These are phyloP conservation scores for Tyrannus savana DNA, from an alignment of 2,113 vertebrate species.

Conservation along the genomic window DNA sequence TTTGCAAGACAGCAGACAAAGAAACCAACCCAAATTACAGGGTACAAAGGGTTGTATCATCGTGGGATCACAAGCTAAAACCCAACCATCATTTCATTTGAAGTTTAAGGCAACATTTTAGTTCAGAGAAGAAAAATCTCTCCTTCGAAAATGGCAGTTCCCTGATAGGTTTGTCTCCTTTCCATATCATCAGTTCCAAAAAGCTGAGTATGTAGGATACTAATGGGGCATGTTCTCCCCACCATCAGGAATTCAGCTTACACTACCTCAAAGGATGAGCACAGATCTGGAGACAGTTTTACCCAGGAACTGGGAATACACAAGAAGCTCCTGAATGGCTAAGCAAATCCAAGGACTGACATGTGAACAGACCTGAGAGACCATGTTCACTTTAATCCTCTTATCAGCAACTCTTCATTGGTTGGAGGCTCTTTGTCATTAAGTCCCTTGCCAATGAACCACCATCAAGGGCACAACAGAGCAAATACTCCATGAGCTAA, in stretches of 20 bases:
- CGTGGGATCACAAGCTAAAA: neutral
- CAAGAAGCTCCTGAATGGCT: neutral
- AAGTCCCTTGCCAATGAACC: neutral
- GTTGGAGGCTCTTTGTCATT: neutral
- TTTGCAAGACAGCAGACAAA: neutral
- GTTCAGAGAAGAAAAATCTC: conserved; percentile 18
- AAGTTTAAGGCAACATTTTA: conserved; percentile 4
- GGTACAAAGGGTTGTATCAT: neutral
- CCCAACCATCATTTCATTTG: neutral
- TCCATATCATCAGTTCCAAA: conserved; percentile 6
- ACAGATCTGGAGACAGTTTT: neutral
- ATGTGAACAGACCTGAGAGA: neutral
- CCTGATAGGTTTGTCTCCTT: conserved; percentile 47
- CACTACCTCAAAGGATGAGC: conserved; percentile 9
- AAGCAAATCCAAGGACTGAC: neutral
- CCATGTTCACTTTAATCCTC: neutral
- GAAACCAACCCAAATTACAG: neutral
- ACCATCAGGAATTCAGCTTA: conserved; percentile 5
- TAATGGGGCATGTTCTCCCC: conserved; percentile 4
- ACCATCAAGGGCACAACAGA: neutral
- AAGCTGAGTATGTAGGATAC: conserved; percentile 15
- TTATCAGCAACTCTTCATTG: conserved; percentile 1
- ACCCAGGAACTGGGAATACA: neutral
- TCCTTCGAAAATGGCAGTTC: conserved; percentile 43
- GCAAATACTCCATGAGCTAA: neutral